Base-by-base conservation (phyloP, 1,140 invertebrate species). In the Hypsibius dujardini region DNA sequence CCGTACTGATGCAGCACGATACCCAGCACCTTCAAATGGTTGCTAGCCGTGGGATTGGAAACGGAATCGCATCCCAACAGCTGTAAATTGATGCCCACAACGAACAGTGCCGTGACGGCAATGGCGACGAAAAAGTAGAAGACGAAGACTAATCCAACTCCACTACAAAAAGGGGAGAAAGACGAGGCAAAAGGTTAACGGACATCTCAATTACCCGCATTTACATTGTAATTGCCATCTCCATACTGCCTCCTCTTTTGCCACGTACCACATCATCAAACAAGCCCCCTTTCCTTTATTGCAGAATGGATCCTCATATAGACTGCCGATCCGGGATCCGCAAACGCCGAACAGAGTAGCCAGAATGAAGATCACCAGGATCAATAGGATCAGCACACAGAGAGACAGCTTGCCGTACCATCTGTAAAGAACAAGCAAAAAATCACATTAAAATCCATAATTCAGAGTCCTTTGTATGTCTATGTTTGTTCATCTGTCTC, bases 231-330 rank as follows among this genome's bases (percentile, higher is more conserved):
- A n/a, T 56, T 56, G 50, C n/a, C 7, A 56, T 56, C 50, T 56
- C 7, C n/a, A 56, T n/a, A 56, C 50, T 7, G n/a, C n/a, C 50
- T 7, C 50, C 7, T 7, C 7, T 56, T 56, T n/a, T 7, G n/a
- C 7, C 50, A 56, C 62, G 12, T 42, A 67, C 62, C 62, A 67
- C 62, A 67, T 67, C 3, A 67, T 3, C 62, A 67, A 67, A 67
- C 62, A 67, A 42, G 62, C 7, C 7, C 62, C 62, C 42, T 67
- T 67, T 14, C 62, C 7, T 42, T 67, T 67, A 67, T 42, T 67
- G 42, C 62, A 67, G 42, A 67, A 67, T 7, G 62, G 62, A 42
- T 67, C 62, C 3, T 14, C 62, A 42, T 67, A 67, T 7, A 67
- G 3, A 42, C 12, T 42, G 7, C 62, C 62, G 7, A 42, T 14